phyloP scores from a whole-genome alignment of 2,797 vertebrate genomes.

The Dallia pectoralis region DNA sequence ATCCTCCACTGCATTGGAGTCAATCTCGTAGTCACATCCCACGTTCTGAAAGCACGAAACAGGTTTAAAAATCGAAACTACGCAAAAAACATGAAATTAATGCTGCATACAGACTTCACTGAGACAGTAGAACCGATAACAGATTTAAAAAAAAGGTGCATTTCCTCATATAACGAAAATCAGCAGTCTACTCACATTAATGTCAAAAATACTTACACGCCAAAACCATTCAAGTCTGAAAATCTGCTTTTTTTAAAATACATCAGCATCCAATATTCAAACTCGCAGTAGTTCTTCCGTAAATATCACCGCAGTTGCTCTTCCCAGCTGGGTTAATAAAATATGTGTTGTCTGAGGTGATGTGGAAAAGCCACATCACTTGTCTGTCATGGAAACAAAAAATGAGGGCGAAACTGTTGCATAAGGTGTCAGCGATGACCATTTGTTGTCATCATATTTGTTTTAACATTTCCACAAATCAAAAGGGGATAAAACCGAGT shows the following conservation, averaged over 20 bases:
- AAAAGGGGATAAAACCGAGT: neutral
- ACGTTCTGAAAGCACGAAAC: slow-evolving; percentile 75
- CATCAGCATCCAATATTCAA: neutral
- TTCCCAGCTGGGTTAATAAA: neutral
- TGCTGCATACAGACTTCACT: neutral
- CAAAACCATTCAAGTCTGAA: no score
- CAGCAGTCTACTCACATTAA: no score
- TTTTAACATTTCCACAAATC: neutral
- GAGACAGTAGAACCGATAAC: neutral
- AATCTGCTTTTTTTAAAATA: no score
- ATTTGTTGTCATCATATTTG: neutral
- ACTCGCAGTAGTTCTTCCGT: neutral
- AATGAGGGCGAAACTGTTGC: neutral
- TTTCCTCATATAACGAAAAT: no score
- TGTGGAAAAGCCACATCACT: neutral
- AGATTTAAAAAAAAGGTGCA: neutral
- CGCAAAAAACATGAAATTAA: neutral
- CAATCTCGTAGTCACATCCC: slow-evolving; percentile 92
- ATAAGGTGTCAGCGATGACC: neutral
- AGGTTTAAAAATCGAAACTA: neutral
- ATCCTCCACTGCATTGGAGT: slow-evolving; percentile 86
- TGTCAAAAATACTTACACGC: no score
- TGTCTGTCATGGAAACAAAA: neutral
- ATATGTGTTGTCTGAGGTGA: neutral
- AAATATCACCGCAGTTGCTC: neutral